phyloP scores from a whole-genome alignment of 2,113 vertebrate genomes.

The Istiophorus platypterus region DNA sequence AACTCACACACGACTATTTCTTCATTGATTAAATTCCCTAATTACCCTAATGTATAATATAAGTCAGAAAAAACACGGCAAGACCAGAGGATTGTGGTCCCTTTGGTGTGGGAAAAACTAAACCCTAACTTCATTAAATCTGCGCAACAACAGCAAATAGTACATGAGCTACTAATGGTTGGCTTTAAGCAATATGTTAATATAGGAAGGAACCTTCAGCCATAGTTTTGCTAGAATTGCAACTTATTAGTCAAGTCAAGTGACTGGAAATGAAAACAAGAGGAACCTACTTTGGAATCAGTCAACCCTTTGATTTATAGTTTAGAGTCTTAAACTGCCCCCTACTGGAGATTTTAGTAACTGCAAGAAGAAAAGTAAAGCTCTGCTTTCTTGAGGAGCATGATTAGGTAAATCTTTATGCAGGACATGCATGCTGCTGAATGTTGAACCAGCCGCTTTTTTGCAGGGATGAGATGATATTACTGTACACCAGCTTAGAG shows the following conservation, averaged over 20 bases:
- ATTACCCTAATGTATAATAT: constrained; percentile 11
- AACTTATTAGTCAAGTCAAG: constrained; percentile 16
- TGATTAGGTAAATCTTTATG: not conserved
- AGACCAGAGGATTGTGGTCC: constrained; percentile 7
- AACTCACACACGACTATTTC: not conserved
- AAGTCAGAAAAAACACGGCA: not conserved
- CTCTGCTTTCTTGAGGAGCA: not conserved
- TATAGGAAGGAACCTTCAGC: not conserved
- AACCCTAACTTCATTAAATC: constrained; percentile 25
- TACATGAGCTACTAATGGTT: constrained; percentile 3
- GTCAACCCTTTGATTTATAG: not conserved
- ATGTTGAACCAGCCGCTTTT: not conserved
- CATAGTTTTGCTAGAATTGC: not conserved
- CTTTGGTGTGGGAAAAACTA: constrained; percentile 24
- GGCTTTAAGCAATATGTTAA: not conserved
- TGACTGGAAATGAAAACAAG: not conserved
- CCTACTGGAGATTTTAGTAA: constrained; percentile 45
- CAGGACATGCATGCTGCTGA: constrained; percentile 15
- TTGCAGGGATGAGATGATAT: not conserved
- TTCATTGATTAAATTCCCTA: constrained; percentile 6
- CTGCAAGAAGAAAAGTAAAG: constrained; percentile 36
- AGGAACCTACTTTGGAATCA: not conserved
- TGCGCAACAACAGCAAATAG: not conserved
- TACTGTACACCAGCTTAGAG: constrained; percentile 81
- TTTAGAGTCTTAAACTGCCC: constrained; percentile 38